Base-by-base conservation (phyloP, 1,140 invertebrate genomes). In the Heliothis subflexa region DNA sequence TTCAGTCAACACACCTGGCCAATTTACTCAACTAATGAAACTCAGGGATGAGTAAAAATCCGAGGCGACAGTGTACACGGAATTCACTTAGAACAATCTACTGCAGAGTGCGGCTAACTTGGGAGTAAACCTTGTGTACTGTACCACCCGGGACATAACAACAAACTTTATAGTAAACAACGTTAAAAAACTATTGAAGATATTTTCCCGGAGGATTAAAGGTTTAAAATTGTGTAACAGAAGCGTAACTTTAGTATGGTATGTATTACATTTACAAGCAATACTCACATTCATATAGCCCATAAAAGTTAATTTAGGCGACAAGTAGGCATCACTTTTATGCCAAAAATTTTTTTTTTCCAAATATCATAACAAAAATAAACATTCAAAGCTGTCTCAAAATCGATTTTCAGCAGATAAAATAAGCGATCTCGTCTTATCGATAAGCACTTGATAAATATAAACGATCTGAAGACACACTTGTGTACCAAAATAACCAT, bases 21-120 rank as follows among this genome's bases (percentile, higher is more conserved):
- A 7, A 28, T 57, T 72, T 57, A 18, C 50, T 57, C 52, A 54
- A 57, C 52, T 72, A 57, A 72, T 55, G 25, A 72, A 72, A 33
- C 21, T 52, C 50, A 10, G 25, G 49, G 52, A 11, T 14, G 52
- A 18, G 25, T 9, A 40, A 72, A 72, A 40, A 64, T 64, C 61
- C 7, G 61, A 47, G 40, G 40, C 18, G 61, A 64, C 61, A 64
- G 61, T 33, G 61, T 12, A n/a, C 33, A 47, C 61, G 40, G 61
- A 45, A 64, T 64, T 45, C 61, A 47, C 40, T 64, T 64, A 47
- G 33, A 64, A 40, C 33, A 11, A 64, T 16, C 45, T 47, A 47
- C 61, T 57, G 55, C n/a, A 47, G 33, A 12, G 57, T 59, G 61
- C 2, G n/a, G 61, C 52, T 47, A 47, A 33, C 40, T 47, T 47